Percentiles rank a stretch among this genome's conserved stretches.
Conservation (phyloP, 2,113 vertebrate genomes). For the Corythornis madagascariensis region DNA sequence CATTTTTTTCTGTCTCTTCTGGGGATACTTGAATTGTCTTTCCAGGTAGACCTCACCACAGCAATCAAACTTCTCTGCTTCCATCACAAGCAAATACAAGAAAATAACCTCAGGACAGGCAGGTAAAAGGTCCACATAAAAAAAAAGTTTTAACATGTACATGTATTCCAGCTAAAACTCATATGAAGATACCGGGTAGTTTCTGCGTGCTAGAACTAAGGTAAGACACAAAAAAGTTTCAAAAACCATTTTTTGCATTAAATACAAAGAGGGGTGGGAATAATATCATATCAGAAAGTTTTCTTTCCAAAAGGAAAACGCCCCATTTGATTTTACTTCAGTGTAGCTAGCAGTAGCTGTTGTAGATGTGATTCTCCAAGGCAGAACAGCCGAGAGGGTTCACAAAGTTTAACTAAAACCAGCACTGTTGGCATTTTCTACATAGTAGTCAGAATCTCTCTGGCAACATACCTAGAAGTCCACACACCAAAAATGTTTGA, state of each 20-base stretch:
- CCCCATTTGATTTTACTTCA: background rate
- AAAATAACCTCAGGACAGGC: background rate
- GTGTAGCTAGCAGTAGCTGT: background rate
- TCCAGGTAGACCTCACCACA: fast-evolving
- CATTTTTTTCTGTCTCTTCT: background rate
- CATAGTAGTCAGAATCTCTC: background rate
- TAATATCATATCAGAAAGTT: background rate
- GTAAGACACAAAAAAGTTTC: background rate
- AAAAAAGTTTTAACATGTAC: background rate
- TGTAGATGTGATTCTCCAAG: background rate
- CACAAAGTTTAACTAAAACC: background rate
- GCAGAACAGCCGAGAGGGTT: background rate
- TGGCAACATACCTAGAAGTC: background rate
- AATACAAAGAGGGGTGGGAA: background rate
- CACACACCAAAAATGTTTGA: background rate
- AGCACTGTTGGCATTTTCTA: background rate
- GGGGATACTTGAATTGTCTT: background rate
- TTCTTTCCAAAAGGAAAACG: background rate
- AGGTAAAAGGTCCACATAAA: background rate
- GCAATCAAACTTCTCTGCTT: background rate
- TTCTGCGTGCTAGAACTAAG: background rate
- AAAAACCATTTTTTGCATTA: background rate
- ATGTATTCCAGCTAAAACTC: background rate
- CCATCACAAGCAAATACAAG: background rate
- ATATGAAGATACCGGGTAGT: background rate